Base-by-base conservation (phyloP, 2,113 vertebrate genomes). In the Lycaon pictus region DNA sequence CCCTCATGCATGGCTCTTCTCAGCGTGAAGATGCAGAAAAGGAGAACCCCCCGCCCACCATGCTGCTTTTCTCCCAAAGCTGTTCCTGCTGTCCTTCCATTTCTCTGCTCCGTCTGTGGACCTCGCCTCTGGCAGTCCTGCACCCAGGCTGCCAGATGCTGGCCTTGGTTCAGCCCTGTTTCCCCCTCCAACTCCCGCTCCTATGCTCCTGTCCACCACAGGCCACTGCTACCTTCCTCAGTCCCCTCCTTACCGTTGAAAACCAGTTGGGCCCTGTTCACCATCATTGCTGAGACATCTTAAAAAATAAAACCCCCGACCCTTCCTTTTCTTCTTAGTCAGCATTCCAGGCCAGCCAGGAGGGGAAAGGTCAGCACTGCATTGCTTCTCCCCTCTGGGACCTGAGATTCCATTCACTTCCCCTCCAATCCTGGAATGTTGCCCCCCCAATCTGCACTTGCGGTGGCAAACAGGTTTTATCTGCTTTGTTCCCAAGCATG, bases 281-380 rank as follows among this genome's bases (percentile, higher is more conserved):
- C n/a, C 25, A 55, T 55, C 92, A 89, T 76, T 93, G 82, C 79
- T 86, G 74, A 95, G 87, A 92, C 60, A 27, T 56, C 55, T n/a
- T 77, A 55, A 56, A 35, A 55, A 81, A 90, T 35, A 58, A 67
- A 17, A 55, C 8, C 23, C 32, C 8, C 1, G 2, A n/a, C 9
- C 8, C n/a, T 92, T 85, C 53, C 19, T 48, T 60, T 92, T 87
- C 60, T 81, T 87, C 72, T 51, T 65, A 67, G 60, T 88, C 10
- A 0, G 56, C 56, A 79, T 86, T 72, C 60, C 56, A 72, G 72
- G 76, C 29, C 0, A 1, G 5, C 43, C 4, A 12, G 27, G 32
- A 86, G 16, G 55, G 32, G 32, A 72, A 87, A 90, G 91, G 63
- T 83, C 37, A 53, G 32, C 3, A 0, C 7, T 6, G 43, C n/a